phyloP scores from a whole-genome alignment of 1,140 invertebrate species.

The Drosophila lacertosa region DNA sequence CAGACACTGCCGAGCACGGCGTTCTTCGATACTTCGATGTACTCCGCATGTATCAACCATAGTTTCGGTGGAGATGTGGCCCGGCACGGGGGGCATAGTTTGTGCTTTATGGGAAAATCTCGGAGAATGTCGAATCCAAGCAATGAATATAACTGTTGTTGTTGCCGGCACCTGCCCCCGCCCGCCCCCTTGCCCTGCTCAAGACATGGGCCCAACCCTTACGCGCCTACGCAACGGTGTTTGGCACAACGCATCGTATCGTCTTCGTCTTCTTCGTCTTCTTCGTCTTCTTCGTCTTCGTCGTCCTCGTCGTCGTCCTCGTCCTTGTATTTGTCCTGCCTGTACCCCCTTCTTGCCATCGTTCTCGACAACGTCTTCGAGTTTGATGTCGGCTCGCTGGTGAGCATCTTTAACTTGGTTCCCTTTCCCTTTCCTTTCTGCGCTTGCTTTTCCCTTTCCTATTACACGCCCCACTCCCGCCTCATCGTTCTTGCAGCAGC shows the following conservation, averaged over 20 bases:
- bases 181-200: neutral
- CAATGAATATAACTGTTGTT: constrained; percentile 20
- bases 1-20: too few relatives aligned
- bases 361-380: constrained; percentile 2
- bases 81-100: too few relatives aligned
- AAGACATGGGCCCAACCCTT: constrained; percentile 23
- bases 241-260: constrained; percentile 33
- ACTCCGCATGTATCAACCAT: too few relatives aligned
- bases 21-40: too few relatives aligned
- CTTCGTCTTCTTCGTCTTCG: too few relatives aligned
- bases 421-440: constrained; percentile 7
- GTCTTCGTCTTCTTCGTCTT: neutral
- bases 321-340: neutral
- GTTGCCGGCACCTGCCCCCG: neutral
- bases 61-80: too few relatives aligned
- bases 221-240: constrained; percentile 45
- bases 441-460: neutral
- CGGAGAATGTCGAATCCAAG: constrained; percentile 36
- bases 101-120: neutral
- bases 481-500: constrained; percentile 52
- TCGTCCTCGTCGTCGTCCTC: neutral
- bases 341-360: neutral
- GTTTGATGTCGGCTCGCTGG: constrained; percentile 25
- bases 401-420: constrained; percentile 27
- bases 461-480: neutral